A percentile compares a stretch with the other conserved stretches of the same genome.
phyloP scores from a whole-genome alignment of 2,888 invertebrate genomes.

The Rhingia campestris region DNA sequence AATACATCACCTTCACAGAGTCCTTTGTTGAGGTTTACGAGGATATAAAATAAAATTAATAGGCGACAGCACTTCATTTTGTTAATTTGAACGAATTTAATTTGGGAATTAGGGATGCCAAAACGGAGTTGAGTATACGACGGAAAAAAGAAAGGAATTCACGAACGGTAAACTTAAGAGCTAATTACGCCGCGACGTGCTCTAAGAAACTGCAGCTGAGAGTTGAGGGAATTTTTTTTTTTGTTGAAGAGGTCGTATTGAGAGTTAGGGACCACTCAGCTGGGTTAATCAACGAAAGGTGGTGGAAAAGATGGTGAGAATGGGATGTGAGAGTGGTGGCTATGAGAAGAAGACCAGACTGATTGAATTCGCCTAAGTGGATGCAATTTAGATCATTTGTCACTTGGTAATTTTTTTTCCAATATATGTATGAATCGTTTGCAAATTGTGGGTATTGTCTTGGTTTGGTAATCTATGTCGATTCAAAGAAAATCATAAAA shows the following conservation, averaged over 20 bases:
- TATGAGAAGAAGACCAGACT: background rate
- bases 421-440: too few species aligned
- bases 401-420: background rate
- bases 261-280: background rate
- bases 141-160: conserved; percentile 4
- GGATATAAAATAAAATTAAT: conserved; percentile 55
- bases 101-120: conserved; percentile 4
- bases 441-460: background rate
- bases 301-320: background rate
- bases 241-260: background rate
- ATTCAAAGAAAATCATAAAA: too few species aligned
- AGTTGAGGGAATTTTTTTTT: conserved; percentile 6
- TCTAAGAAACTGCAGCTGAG: conserved; percentile 18
- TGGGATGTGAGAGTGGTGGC: background rate
- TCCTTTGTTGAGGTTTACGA: conserved; percentile 44
- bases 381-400: conserved; percentile 16
- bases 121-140: conserved; percentile 5
- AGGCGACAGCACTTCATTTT: conserved; percentile 56
- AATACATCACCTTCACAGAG: conserved; percentile 48
- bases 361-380: conserved; percentile 12
- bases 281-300: background rate
- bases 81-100: conserved; percentile 50
- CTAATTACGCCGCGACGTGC: conserved; percentile 43
- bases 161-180: conserved; percentile 21
- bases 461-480: background rate